Evolutionary conservation across 2,113 vertebrate species (phyloP).

Genomic region (Micronycteris hirsuta): DNA sequence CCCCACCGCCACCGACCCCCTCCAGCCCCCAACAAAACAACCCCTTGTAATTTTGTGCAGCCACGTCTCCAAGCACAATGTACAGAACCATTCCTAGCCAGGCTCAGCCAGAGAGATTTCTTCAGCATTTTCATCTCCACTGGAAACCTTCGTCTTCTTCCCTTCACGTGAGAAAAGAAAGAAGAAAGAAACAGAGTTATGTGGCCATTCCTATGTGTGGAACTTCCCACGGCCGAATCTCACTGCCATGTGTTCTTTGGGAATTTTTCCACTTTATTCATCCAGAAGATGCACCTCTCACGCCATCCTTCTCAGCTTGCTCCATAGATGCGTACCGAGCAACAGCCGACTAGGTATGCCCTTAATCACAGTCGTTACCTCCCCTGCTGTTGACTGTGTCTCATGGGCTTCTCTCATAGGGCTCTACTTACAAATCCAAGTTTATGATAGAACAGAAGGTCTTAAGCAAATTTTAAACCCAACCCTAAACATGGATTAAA

Average conservation of each 20-base stretch:
- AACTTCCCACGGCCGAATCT: neutral
- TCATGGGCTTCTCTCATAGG: neutral
- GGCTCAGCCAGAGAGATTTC: neutral
- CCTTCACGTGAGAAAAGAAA: neutral
- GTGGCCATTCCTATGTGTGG: neutral
- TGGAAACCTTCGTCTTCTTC: neutral
- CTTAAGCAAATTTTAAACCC: neutral
- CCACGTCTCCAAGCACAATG: neutral
- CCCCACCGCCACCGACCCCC: rapidly evolving
- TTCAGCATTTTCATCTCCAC: neutral
- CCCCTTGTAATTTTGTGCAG: neutral
- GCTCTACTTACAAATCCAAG: neutral
- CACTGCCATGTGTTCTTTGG: neutral
- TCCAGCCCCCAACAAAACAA: rapidly evolving
- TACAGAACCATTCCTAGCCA: neutral
- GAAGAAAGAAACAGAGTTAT: neutral
- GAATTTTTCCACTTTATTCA: constrained; percentile 4
- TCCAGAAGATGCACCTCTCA: neutral
- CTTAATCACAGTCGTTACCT: neutral
- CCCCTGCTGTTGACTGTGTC: neutral
- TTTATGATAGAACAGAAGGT: neutral
- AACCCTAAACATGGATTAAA: neutral
- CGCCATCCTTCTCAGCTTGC: neutral
- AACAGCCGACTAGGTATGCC: neutral
- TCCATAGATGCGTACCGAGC: neutral